phyloP scores from a whole-genome alignment of 2,888 invertebrate genomes.

The Hyles lineata region DNA sequence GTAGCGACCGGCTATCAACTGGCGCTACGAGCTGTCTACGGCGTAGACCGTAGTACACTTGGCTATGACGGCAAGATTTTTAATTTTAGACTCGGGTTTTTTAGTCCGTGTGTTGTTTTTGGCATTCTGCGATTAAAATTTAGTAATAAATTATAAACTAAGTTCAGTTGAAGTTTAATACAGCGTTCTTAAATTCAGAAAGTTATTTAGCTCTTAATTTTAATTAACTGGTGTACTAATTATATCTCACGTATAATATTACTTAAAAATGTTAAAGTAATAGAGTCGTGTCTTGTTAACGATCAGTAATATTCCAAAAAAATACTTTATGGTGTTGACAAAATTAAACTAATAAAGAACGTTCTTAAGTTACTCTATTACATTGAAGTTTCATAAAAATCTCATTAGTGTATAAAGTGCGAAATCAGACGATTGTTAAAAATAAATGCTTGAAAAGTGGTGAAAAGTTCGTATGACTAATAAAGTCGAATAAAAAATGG shows the following conservation, averaged over 20 bases:
- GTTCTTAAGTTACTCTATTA: neutral
- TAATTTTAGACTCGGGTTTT: slow-evolving; percentile 13
- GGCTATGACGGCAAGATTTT: slow-evolving; percentile 35
- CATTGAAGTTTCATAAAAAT: neutral
- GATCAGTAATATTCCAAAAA: too few species aligned
- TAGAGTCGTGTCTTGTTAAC: too few species aligned
- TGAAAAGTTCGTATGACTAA: slow-evolving; percentile 15
- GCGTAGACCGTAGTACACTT: slow-evolving; percentile 55
- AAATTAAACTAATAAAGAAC: neutral
- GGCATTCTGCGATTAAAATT: neutral
- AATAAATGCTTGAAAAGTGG: neutral
- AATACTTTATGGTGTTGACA: neutral
- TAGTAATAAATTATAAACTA: neutral
- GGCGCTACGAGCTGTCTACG: slow-evolving; percentile 67
- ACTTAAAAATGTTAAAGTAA: too few species aligned
- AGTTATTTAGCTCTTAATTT: too few species aligned
- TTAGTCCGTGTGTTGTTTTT: neutral
- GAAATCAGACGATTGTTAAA: neutral
- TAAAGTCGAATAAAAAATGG: slow-evolving; percentile 15
- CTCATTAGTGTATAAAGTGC: slow-evolving; percentile 7
- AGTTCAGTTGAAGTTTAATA: too few species aligned
- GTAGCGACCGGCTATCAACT: slow-evolving; percentile 68
- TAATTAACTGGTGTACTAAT: too few species aligned
- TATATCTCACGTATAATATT: too few species aligned
- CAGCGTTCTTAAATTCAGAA: too few species aligned